These are phyloP conservation scores for Mobula hypostoma DNA, from an alignment of 2,113 vertebrate species.

Conservation along the genomic window DNA sequence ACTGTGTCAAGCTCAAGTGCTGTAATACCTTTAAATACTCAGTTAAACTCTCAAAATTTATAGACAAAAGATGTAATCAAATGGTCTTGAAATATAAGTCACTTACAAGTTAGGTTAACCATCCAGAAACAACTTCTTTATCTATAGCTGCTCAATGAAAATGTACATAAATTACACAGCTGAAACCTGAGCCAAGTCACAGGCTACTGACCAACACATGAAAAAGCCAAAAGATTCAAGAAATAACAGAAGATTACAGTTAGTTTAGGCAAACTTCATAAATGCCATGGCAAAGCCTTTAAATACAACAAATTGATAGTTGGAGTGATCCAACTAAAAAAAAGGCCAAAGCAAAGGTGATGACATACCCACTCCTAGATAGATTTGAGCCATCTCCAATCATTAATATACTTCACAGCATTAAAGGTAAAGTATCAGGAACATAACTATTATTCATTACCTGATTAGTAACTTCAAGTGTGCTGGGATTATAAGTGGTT, in stretches of 20 bases:
- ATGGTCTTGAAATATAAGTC: no score
- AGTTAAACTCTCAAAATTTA: background rate
- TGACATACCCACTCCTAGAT: no score
- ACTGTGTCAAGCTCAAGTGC: background rate
- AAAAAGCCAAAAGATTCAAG: background rate
- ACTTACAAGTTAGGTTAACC: background rate
- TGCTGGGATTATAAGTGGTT: conserved; percentile 94
- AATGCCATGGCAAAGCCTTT: background rate
- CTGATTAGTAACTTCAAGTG: conserved; percentile 98
- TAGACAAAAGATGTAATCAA: background rate
- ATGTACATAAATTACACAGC: no score
- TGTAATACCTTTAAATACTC: background rate
- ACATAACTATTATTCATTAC: conserved; percentile 54
- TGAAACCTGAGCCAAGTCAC: background rate
- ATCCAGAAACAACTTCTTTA: background rate
- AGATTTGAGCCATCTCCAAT: background rate
- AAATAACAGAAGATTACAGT: background rate
- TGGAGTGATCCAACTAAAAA: background rate
- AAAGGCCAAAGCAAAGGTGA: background rate
- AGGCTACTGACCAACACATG: background rate
- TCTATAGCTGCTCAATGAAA: background rate
- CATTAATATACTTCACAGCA: background rate
- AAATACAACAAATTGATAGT: background rate
- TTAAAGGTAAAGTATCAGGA: background rate
- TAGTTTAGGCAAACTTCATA: background rate